phyloP scores from a whole-genome alignment of 2,888 invertebrate genomes.

The Pantelozetes paolii region DNA sequence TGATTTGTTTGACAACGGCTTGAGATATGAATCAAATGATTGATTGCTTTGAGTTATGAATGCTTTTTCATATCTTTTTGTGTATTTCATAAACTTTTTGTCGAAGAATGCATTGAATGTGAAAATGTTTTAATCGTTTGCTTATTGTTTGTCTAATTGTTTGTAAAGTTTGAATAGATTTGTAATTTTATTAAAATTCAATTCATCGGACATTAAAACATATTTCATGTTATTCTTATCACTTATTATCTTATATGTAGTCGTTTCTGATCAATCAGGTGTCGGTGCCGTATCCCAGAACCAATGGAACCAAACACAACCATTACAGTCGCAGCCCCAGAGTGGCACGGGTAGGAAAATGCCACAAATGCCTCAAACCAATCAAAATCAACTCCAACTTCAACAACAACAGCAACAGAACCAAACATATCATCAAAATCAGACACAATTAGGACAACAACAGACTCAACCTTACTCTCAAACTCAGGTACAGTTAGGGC shows the following conservation, averaged over 20 bases:
- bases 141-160: neutral
- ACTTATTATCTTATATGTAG: conserved; percentile 25
- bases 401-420: conserved; percentile 13
- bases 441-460: neutral
- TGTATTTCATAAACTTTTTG: neutral
- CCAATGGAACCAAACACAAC: conserved; percentile 16
- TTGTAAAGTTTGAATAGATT: neutral
- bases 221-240: neutral
- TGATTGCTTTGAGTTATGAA: neutral
- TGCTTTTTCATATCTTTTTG: too few species aligned
- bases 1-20: too few species aligned
- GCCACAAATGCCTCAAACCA: conserved; percentile 39
- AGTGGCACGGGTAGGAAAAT: conserved; percentile 6
- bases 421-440: conserved; percentile 31
- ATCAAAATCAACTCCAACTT: conserved; percentile 41
- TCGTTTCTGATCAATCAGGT: conserved; percentile 21
- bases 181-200: neutral
- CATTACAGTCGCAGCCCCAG: neutral
- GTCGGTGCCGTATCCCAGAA: neutral
- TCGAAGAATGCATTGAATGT: neutral
- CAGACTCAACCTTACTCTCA: neutral
- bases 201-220: neutral
- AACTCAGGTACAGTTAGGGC: neutral
- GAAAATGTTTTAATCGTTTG: neutral
- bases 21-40: too few species aligned